Conservation (phyloP, 1,140 invertebrate genomes). For the Harlomillsia oculata region DNA sequence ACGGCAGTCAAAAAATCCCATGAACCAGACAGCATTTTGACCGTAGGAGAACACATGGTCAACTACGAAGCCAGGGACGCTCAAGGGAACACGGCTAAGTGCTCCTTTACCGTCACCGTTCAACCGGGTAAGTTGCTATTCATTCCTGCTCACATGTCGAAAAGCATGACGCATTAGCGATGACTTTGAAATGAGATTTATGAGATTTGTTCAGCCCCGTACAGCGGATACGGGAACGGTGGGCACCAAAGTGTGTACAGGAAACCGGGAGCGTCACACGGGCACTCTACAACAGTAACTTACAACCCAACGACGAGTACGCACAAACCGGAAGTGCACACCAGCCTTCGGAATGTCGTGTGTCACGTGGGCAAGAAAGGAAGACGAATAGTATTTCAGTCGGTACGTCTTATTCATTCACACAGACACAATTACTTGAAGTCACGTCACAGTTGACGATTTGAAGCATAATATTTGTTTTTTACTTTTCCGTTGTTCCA, state of each 20-base stretch:
- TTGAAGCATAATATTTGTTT: too few relatives aligned
- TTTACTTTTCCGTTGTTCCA: too few relatives aligned
- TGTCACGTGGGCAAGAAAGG: slow-evolving; percentile 35
- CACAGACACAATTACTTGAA: too few relatives aligned
- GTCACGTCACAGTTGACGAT: too few relatives aligned
- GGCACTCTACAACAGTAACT: slow-evolving; percentile 1
- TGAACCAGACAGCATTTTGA: slow-evolving; percentile 30
- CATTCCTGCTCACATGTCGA: background rate
- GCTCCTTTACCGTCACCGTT: slow-evolving; percentile 33
- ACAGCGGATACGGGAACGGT: too few relatives aligned
- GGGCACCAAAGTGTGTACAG: background rate
- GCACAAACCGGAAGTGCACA: slow-evolving; percentile 18
- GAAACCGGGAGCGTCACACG: slow-evolving; percentile 23
- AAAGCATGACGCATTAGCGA: too few relatives aligned
- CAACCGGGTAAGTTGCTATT: slow-evolving; percentile 19
- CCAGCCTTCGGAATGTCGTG: slow-evolving; percentile 31
- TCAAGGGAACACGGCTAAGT: slow-evolving; percentile 28
- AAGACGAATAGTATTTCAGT: slow-evolving; percentile 31
- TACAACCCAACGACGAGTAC: too few relatives aligned
- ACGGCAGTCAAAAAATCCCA: slow-evolving; percentile 29
- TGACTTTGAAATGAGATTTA: too few relatives aligned
- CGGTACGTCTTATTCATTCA: too few relatives aligned
- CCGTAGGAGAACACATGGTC: slow-evolving; percentile 31
- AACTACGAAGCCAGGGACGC: slow-evolving; percentile 33
- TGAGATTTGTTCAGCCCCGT: too few relatives aligned